phyloP scores from a whole-genome alignment of 2,797 vertebrate species.

The Euphonia xanthogaster region DNA sequence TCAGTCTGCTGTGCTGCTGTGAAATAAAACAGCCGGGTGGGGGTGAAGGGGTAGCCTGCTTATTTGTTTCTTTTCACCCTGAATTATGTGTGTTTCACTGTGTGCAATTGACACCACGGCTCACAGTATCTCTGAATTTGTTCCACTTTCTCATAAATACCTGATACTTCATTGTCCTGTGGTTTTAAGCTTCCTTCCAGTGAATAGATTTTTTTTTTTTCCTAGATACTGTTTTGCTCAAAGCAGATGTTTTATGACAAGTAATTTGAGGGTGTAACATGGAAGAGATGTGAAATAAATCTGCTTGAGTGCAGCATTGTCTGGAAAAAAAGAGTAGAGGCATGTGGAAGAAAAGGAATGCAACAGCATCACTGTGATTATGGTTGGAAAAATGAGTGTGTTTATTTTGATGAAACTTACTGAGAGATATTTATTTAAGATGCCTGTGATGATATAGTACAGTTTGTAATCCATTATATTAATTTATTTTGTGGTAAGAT shows the following conservation, averaged over 20 bases:
- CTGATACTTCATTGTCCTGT: neutral
- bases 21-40: neutral
- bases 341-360: neutral
- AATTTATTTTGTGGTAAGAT: constrained; percentile 29
- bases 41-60: neutral
- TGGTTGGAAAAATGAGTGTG: neutral
- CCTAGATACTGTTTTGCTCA: neutral
- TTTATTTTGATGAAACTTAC: neutral
- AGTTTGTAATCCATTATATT: neutral
- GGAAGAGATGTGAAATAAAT: neutral
- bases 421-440: neutral
- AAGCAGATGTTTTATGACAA: constrained; percentile 42
- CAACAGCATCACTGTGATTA: fast-evolving
- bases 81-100: neutral
- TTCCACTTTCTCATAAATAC: constrained; percentile 9
- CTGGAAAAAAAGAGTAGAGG: neutral
- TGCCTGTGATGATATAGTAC: neutral
- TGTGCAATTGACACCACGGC: neutral
- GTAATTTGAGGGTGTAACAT: neutral
- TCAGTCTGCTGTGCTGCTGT: neutral
- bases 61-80: neutral
- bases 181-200: neutral
- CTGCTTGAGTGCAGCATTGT: neutral
- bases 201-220: neutral
- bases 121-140: constrained; percentile 2